phyloP scores from a whole-genome alignment of 2,797 vertebrate species.

The Cheirogaleus major region DNA sequence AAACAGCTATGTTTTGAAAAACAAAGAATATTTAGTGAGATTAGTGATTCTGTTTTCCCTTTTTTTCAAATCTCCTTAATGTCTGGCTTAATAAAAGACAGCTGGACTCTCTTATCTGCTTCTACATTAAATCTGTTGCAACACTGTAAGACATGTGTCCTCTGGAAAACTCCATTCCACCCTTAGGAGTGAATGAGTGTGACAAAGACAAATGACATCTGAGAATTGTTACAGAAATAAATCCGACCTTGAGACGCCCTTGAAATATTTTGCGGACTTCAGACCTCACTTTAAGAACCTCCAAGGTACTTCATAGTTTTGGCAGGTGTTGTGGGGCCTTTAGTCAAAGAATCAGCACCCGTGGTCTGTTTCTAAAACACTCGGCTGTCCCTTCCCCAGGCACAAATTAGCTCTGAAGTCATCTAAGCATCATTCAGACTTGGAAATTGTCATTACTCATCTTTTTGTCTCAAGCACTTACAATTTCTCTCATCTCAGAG shows the following conservation, averaged over 20 bases:
- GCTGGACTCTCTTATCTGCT: background rate
- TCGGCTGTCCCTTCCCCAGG: background rate
- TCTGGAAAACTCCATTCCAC: background rate
- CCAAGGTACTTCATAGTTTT: background rate
- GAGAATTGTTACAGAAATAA: background rate
- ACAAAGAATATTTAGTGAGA: background rate
- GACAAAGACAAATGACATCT: background rate
- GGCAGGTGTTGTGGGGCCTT: background rate
- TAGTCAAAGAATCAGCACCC: background rate
- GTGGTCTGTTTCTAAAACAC: background rate
- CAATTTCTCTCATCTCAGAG: background rate
- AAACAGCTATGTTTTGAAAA: background rate
- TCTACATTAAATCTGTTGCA: background rate
- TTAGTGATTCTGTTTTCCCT: background rate
- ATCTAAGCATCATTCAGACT: background rate
- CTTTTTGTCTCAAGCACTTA: background rate
- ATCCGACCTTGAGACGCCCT: background rate
- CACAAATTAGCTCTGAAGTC: background rate
- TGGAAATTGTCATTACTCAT: background rate
- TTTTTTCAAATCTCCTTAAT: background rate
- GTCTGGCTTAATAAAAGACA: background rate
- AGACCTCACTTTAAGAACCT: background rate
- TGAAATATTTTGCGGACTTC: background rate
- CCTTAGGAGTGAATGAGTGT: background rate
- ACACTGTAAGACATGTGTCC: background rate